Base-by-base conservation (phyloP, 2,888 invertebrate genomes). In the Leucania comma region DNA sequence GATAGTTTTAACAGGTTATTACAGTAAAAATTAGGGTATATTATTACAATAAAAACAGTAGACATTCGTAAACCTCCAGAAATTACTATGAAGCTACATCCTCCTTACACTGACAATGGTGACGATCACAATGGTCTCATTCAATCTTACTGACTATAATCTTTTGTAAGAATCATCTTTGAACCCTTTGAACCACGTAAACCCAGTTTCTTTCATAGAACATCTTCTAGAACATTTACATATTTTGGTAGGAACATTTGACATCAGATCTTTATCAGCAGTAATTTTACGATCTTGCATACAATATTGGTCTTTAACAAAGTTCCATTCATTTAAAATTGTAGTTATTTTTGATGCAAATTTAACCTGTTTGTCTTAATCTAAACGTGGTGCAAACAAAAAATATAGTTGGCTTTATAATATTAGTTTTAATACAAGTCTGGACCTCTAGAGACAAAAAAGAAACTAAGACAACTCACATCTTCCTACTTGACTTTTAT, bases 101-200 rank as follows among this genome's bases (percentile, higher is more conserved):
- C 5, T 46, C 26, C 6, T 24, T 17, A n/a, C 1, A 12, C 20
- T 22, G n/a, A 71, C 51, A 70, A 73, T 26, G 26, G 74, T 64
- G 32, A 26, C 29, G 20, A 29, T 46, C 24, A 74, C 24, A 74
- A 65, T 50, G 24, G 22, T 14, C 2, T 65, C 22, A 26, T 65
- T 53, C 26, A 26, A 35, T 42, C 38, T 3, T 63, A 14, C 17
- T 12, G 9, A 42, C 35, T 24, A 38, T 14, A 46, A 46, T 65
- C 26, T 12, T 26, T 38, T 42, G 51, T 35, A 35, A 46, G 42
- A n/a, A 64, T 74, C 64, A 4, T n/a, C 26, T 35, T 35, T 35
- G 24, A 42, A 32, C 32, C n/a, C 9, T 20, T 38, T 63, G 66
- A 42, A 51, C n/a, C n/a, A n/a, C n/a, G n/a, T n/a, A n/a, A n/a